Evolutionary conservation across 1,140 invertebrate genomes (phyloP).

Genomic region (Bilobella aurantiaca): DNA sequence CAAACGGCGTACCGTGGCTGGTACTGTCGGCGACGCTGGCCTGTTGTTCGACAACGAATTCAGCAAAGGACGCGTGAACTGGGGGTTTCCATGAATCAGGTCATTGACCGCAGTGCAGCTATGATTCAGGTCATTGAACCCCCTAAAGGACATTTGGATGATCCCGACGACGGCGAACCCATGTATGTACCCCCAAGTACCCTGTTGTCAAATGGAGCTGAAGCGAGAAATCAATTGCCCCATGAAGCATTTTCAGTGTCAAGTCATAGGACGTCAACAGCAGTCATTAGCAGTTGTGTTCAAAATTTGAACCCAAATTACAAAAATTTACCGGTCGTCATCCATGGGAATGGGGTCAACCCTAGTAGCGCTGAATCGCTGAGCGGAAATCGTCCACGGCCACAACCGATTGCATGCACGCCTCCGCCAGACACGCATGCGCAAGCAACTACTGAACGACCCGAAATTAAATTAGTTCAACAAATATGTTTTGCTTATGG

Average conservation of each 20-base stretch:
- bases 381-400: slow-evolving; percentile 52
- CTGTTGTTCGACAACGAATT: slow-evolving; percentile 45
- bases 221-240: neutral
- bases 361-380: neutral
- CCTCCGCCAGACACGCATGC: slow-evolving; percentile 57
- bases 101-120: neutral
- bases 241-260: neutral
- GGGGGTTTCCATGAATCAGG: neutral
- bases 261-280: neutral
- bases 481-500: slow-evolving; percentile 82
- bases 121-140: neutral
- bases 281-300: neutral
- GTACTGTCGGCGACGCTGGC: slow-evolving; percentile 58
- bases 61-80: slow-evolving; percentile 23
- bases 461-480: slow-evolving; percentile 62
- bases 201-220: neutral
- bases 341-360: slow-evolving; percentile 39
- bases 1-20: slow-evolving; percentile 74
- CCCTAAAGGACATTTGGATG: neutral
- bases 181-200: neutral
- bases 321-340: slow-evolving; percentile 36
- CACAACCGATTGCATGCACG: slow-evolving; percentile 78
- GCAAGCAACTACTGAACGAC: slow-evolving; percentile 72
- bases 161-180: neutral
- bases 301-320: slow-evolving; percentile 37